A percentile compares a stretch with the other conserved stretches of the same genome.
These are phyloP conservation scores for Coreius guichenoti DNA, from an alignment of 2,797 vertebrate species.

Conservation along the genomic window DNA sequence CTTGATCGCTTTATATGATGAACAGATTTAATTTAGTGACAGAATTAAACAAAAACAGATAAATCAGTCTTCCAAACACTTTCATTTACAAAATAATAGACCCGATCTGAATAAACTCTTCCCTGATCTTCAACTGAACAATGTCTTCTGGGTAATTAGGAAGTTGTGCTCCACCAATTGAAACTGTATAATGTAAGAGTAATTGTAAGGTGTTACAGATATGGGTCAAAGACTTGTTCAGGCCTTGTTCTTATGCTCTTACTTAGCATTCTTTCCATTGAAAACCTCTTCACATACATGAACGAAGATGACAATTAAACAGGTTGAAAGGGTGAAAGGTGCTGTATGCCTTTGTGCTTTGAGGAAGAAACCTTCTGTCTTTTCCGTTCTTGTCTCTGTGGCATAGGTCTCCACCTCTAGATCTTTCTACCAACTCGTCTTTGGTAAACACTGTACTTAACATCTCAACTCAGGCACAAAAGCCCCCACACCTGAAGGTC, in stretches of 20 bases:
- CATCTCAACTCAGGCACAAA: constrained; percentile 52
- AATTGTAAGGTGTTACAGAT: constrained; percentile 39
- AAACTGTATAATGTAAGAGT: constrained; percentile 33
- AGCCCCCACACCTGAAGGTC: constrained; percentile 49
- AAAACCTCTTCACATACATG: constrained; percentile 16
- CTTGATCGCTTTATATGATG: no score
- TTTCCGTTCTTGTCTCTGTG: constrained; percentile 8
- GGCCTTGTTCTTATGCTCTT: constrained; percentile 20
- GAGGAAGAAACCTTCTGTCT: constrained; percentile 50
- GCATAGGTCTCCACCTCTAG: not conserved
- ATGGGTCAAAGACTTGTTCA: constrained; percentile 14
- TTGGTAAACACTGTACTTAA: constrained; percentile 52
- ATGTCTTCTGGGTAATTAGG: not conserved
- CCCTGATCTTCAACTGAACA: constrained; percentile 14
- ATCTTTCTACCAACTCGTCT: constrained; percentile 31
- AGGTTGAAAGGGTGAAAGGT: constrained; percentile 38
- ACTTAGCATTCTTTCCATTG: constrained; percentile 38
- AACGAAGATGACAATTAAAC: constrained; percentile 52
- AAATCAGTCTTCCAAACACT: constrained; percentile 57
- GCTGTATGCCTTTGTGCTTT: constrained; percentile 48
- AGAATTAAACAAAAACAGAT: not conserved
- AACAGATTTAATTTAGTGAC: no score
- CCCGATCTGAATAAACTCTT: constrained; percentile 34
- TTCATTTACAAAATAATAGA: constrained; percentile 48
- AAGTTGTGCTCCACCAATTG: not conserved